Evolutionary conservation across 2,797 vertebrate species (phyloP).

Genomic region (Smutsia gigantea): DNA sequence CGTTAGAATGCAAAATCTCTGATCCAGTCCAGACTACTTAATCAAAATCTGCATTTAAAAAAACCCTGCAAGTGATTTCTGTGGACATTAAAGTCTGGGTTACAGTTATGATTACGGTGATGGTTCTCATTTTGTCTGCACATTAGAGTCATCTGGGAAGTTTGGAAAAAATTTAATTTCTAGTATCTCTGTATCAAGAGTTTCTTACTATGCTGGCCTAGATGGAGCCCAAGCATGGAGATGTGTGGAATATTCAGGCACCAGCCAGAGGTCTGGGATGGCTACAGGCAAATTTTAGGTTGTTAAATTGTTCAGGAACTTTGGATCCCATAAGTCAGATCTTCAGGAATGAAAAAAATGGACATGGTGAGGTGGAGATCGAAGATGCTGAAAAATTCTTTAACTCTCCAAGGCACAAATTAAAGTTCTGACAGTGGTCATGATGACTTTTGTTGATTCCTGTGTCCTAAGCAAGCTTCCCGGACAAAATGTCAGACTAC

Average conservation of each 20-base stretch:
- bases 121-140: not conserved
- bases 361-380: not conserved
- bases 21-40: not conserved
- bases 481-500: not conserved
- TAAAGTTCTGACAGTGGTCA: not conserved
- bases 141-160: not conserved
- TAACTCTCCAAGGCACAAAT: not conserved
- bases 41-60: not conserved
- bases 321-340: not conserved
- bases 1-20: not conserved
- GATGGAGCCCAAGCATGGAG: not conserved
- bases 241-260: rapidly evolving
- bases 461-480: not conserved
- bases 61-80: not conserved
- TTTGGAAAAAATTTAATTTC: not conserved
- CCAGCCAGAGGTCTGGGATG: not conserved
- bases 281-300: rapidly evolving
- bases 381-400: not conserved
- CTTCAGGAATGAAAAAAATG: not conserved
- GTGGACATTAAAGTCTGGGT: not conserved
- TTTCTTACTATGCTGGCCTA: not conserved
- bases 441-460: not conserved
- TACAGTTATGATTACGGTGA: not conserved
- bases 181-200: not conserved
- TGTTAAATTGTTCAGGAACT: not conserved